A percentile compares a stretch with the other conserved stretches of the same genome.
These are phyloP conservation scores for Formica selysi DNA, from an alignment of 1,140 invertebrate genomes.

Conservation along the genomic window DNA sequence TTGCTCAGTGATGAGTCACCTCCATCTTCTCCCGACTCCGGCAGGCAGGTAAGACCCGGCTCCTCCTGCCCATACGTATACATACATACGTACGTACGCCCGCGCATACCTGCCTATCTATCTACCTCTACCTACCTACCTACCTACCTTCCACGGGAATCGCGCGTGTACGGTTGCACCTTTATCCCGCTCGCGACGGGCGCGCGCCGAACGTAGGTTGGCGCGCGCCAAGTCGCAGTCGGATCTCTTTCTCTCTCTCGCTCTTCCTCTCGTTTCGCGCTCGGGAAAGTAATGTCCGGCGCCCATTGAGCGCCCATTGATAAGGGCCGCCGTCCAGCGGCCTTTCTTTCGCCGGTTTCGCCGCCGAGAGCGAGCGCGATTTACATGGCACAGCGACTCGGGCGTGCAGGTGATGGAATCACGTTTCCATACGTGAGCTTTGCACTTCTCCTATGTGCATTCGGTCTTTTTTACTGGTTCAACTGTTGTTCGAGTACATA, in stretches of 20 bases:
- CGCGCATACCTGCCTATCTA: constrained; percentile 26
- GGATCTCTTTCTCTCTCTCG: constrained; percentile 33
- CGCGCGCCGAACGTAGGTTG: constrained; percentile 65
- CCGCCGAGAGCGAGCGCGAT: constrained; percentile 42
- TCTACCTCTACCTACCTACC: constrained; percentile 35
- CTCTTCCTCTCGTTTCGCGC: constrained; percentile 22
- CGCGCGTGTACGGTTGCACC: constrained; percentile 62
- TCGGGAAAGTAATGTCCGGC: constrained; percentile 75
- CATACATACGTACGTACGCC: constrained; percentile 25
- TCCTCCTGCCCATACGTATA: constrained; percentile 16
- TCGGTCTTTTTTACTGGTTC: neutral
- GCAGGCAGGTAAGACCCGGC: constrained; percentile 36
- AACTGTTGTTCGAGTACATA: neutral
- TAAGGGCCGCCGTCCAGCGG: constrained; percentile 18
- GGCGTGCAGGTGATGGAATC: constrained; percentile 70
- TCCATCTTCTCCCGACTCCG: constrained; percentile 40
- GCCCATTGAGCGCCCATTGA: constrained; percentile 78
- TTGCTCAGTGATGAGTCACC: constrained; percentile 70
- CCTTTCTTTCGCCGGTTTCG: constrained; percentile 57
- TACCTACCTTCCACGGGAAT: constrained; percentile 53
- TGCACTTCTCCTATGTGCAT: neutral
- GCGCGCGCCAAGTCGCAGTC: constrained; percentile 57
- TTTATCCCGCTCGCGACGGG: constrained; percentile 64
- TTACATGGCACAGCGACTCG: constrained; percentile 65
- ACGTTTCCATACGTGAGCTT: constrained; percentile 30